phyloP scores from a whole-genome alignment of 2,797 vertebrate genomes.

The Scarus forsteni region DNA sequence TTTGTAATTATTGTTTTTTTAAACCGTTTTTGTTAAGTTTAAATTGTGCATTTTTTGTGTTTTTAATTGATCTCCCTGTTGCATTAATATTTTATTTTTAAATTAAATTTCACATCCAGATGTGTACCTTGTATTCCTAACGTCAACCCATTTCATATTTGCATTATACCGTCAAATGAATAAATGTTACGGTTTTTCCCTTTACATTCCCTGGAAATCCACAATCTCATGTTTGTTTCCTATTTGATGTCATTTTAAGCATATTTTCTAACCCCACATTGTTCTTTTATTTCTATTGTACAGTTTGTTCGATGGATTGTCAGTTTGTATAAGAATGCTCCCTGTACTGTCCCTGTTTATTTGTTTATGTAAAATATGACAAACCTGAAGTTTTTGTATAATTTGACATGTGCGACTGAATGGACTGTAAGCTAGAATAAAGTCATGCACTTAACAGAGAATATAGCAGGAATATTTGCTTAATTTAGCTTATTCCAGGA shows the following conservation, averaged over 20 bases:
- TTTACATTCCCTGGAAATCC: constrained; percentile 59
- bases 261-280: constrained; percentile 40
- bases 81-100: constrained; percentile 25
- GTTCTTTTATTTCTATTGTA: constrained; percentile 70
- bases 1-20: constrained; percentile 78
- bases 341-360: constrained; percentile 49
- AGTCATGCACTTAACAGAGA: constrained; percentile 59
- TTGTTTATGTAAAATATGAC: constrained; percentile 72
- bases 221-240: constrained; percentile 36
- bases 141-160: constrained; percentile 29
- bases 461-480: constrained; percentile 55
- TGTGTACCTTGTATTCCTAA: constrained; percentile 19
- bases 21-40: constrained; percentile 59
- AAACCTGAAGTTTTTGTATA: constrained; percentile 67
- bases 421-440: constrained; percentile 54
- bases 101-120: constrained; percentile 32
- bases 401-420: constrained; percentile 71
- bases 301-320: constrained; percentile 63
- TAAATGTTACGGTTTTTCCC: constrained; percentile 25
- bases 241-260: constrained; percentile 32
- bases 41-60: constrained; percentile 63
- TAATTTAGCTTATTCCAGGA: constrained; percentile 51
- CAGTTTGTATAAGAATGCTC: constrained; percentile 39
- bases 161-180: constrained; percentile 18
- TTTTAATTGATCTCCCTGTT: constrained; percentile 23